These are phyloP conservation scores for Ceyx cyanopectus DNA, from an alignment of 2,113 vertebrate genomes.

Conservation along the genomic window DNA sequence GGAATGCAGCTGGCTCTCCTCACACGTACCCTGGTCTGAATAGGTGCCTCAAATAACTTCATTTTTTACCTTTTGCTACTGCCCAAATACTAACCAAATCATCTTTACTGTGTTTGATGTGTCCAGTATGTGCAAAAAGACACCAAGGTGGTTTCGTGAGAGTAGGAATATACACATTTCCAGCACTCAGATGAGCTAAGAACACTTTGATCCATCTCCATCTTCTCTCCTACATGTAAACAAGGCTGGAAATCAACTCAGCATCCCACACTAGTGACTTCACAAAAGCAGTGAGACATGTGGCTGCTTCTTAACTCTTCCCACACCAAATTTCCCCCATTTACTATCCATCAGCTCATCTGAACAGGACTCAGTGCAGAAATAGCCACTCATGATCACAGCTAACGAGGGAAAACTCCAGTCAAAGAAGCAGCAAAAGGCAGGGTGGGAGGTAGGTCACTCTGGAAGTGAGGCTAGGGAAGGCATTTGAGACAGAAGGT, in stretches of 20 bases:
- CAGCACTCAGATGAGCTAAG: neutral
- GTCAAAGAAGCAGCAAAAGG: neutral
- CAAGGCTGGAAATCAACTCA: constrained; percentile 7
- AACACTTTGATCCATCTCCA: neutral
- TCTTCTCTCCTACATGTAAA: neutral
- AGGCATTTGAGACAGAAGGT: neutral
- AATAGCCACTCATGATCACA: neutral
- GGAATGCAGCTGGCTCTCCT: neutral
- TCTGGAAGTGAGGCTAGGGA: neutral
- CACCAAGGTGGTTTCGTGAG: neutral
- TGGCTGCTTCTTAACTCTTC: neutral
- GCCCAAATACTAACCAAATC: neutral
- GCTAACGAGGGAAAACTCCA: neutral
- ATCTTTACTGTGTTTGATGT: neutral
- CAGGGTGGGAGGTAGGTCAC: neutral
- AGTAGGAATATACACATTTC: neutral
- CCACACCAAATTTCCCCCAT: neutral
- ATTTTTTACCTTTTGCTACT: neutral
- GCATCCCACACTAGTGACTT: neutral
- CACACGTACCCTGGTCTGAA: neutral
- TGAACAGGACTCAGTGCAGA: neutral
- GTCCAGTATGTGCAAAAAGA: neutral
- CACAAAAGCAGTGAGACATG: neutral
- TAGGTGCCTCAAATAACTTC: neutral
- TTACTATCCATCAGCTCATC: neutral